Conservation (phyloP, 64 coral and sea anemone genomes). For the Catalaphyllia jardinei region DNA sequence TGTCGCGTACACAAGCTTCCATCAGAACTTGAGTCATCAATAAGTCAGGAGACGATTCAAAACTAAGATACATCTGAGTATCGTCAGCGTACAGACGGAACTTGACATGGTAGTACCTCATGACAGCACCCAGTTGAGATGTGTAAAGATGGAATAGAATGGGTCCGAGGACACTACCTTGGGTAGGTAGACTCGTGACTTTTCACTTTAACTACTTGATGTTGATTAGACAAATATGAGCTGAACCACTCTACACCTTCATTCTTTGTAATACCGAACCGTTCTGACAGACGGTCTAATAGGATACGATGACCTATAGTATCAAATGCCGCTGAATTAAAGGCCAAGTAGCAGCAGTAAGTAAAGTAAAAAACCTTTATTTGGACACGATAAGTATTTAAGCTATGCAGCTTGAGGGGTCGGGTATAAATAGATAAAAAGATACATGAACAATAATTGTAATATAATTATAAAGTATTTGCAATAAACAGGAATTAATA, state of each 20-base stretch:
- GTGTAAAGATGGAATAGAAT: background rate
- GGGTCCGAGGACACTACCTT: background rate
- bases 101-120: background rate
- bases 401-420: too few species aligned
- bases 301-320: background rate
- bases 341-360: constrained; percentile 1
- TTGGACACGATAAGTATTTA: too few species aligned
- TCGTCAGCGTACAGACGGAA: too few species aligned
- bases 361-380: too few species aligned
- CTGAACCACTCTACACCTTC: background rate
- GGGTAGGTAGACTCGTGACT: background rate
- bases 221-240: background rate
- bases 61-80: too few species aligned
- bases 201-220: background rate
- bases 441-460: too few species aligned
- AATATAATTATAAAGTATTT: too few species aligned
- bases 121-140: background rate
- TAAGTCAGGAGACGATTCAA: too few species aligned
- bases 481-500: too few species aligned
- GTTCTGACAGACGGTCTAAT: background rate
- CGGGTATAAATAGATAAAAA: too few species aligned
- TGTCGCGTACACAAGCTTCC: too few species aligned
- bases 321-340: background rate
- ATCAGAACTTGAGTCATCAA: too few species aligned
- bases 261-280: background rate